Conservation (phyloP, 2,888 invertebrate genomes). For the Eupithecia insigniata region DNA sequence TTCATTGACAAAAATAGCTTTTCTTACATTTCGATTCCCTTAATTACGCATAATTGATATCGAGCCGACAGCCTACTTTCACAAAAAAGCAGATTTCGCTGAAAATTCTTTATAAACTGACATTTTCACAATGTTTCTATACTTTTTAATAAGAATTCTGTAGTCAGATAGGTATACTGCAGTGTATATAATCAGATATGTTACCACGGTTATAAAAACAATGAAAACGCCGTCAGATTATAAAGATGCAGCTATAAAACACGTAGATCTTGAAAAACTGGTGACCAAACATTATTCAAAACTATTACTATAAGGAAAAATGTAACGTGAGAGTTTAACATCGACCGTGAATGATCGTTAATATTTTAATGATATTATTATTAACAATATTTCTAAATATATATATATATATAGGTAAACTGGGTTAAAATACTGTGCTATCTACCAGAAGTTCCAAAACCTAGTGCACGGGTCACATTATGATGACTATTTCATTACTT, state of each 20-base stretch:
- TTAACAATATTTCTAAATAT: slow-evolving; percentile 23
- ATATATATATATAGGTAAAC: slow-evolving; percentile 20
- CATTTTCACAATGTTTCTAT: background rate
- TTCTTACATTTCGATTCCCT: slow-evolving; percentile 69
- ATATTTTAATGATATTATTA: slow-evolving; percentile 25
- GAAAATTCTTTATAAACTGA: slow-evolving; percentile 15
- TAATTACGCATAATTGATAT: slow-evolving; percentile 77
- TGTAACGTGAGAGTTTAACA: slow-evolving; percentile 23
- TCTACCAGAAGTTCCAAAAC: slow-evolving; percentile 47
- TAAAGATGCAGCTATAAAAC: slow-evolving; percentile 22
- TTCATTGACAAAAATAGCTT: slow-evolving; percentile 82
- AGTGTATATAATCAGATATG: background rate
- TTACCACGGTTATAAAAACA: background rate
- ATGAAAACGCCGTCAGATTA: slow-evolving; percentile 11
- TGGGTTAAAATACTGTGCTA: slow-evolving; percentile 26
- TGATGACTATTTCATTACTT: slow-evolving; percentile 73
- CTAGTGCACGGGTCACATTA: slow-evolving; percentile 57
- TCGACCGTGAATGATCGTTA: slow-evolving; percentile 15
- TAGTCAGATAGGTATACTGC: background rate
- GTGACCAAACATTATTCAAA: slow-evolving; percentile 25
- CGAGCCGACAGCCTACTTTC: slow-evolving; percentile 66
- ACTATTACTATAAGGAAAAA: slow-evolving; percentile 16
- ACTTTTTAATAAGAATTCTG: background rate
- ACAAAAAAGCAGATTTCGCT: slow-evolving; percentile 47
- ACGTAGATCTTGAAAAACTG: slow-evolving; percentile 35